Evolutionary conservation across 2,797 vertebrate species (phyloP), one percentile per base, ranked within the genome.

Genomic region (Myotis planiceps): DNA sequence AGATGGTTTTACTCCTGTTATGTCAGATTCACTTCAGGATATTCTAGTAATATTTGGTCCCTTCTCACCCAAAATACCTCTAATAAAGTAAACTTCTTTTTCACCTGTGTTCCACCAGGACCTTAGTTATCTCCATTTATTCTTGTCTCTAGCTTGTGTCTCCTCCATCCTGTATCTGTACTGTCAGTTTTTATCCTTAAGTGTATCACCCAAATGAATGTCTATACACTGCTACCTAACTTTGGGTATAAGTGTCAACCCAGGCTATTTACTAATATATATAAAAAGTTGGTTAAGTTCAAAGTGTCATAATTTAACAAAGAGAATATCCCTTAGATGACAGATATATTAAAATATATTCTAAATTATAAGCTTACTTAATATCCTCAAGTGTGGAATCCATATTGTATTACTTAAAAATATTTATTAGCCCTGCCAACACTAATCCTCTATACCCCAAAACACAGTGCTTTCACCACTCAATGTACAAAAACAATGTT

Each of bases 21-120:
- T 55, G 19, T 88, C 34, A 60, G 34, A 86, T 74, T 79, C 27
- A 49, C 45, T 92, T 91, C 75, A 81, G 72, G 37, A 82, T 90
- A 58, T 76, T 55, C 58, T 88, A 92, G 29, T 84, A 83, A 87
- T 18, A 68, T 32, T 29, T 72, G 49, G 39, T 74, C 29, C 2
- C 47, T 68, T 90, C 90, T 72, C 65, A 60, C 34, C 12, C 63
- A 71, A 96, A 95, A 82, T 60, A n/a, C n/a, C 68, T 85, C 74
- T 91, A 88, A 79, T 39, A 95, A 92, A 83, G 60, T 74, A 88
- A 95, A 94, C 32, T 97, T 95, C 16, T 86, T 27, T 84, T 74
- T 79, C n/a, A 27, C 25, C 68, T 53, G 14, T 66, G 19, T 65
- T 93, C 51, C 75, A 87, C 34, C 23, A 76, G 29, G 45, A 68